Base-by-base conservation (phyloP, 2,113 vertebrate genomes). In the Elephantulus edwardii region DNA sequence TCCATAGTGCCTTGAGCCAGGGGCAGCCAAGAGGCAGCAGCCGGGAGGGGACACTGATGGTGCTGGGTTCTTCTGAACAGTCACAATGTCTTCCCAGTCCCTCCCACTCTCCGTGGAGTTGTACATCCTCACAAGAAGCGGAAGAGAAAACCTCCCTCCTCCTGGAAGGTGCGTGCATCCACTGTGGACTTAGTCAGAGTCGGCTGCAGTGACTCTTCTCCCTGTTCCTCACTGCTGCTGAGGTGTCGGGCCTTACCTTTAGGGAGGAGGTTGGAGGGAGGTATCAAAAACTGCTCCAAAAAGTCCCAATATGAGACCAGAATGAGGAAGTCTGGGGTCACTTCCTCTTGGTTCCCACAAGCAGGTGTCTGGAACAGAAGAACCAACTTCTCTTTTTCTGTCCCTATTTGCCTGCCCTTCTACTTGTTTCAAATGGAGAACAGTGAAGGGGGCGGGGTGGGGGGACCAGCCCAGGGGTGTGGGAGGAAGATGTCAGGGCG, bases 71-170 rank as follows among this genome's bases (percentile, higher is more conserved):
- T 68, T 26, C 30, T 62, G 66, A 68, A 35, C 35, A 68, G 17
- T 35, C 38, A 20, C 35, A 38, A 38, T 78, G 38, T 91, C 84
- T 94, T 87, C 33, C 54, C 83, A 99, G 98, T 99, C 52, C 98
- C 98, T 4, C 83, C 97, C 9, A 93, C 97, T 0, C 96, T 99
- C 40, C 98, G 94, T 12, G 95, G 96, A 0, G 24, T 97, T 0
- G 79, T 97, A 14, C 96, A 81, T 35, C 6, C 89, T 97, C 86
- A 84, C 10, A 97, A 89, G 95, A 97, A 93, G 89, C 94, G 91
- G 68, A 95, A 93, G 56, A 91, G 58, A 78, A 68, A 10, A 0
- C 62, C 12, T 0, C 0, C 48, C 1, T 33, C 88, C 11, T 35
- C n/a, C 48, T 90, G 38, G 90, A 95, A 94, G 74, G 96, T 96